Conservation (phyloP, 2,113 vertebrate genomes). For the Poeciliopsis turrubarensis region DNA sequence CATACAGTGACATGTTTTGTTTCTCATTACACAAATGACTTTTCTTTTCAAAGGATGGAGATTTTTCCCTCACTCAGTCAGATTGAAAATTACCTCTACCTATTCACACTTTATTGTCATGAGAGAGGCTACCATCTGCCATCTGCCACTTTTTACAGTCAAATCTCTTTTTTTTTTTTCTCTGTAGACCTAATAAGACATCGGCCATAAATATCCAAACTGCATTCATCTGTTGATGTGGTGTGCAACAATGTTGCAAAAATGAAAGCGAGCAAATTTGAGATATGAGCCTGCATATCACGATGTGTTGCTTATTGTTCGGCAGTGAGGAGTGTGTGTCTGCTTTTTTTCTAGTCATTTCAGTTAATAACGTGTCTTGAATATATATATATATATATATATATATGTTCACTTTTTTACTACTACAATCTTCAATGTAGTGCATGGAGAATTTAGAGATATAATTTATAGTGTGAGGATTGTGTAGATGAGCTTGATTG, state of each 20-base stretch:
- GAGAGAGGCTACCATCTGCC: neutral
- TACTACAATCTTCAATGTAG: neutral
- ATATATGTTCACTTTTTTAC: neutral
- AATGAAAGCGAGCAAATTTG: neutral
- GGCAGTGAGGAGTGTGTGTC: neutral
- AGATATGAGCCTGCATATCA: neutral
- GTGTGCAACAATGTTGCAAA: neutral
- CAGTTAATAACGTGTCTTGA: neutral
- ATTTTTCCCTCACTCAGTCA: slow-evolving; percentile 27
- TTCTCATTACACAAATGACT: slow-evolving; percentile 60
- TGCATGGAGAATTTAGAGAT: neutral
- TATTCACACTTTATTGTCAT: neutral
- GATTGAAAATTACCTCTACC: slow-evolving; percentile 40
- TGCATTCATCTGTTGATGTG: neutral
- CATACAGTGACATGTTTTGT: slow-evolving; percentile 45
- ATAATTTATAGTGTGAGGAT: too few species aligned
- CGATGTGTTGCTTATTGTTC: neutral
- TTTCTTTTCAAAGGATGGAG: slow-evolving; percentile 26
- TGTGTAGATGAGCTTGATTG: too few species aligned
- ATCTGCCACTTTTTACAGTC: neutral
- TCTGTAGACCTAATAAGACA: neutral
- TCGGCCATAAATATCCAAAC: neutral
- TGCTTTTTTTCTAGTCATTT: neutral
- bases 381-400: too few species aligned
- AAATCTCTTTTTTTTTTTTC: neutral